phyloP scores from a whole-genome alignment of 2,797 vertebrate species.

The Dipus sagitta region DNA sequence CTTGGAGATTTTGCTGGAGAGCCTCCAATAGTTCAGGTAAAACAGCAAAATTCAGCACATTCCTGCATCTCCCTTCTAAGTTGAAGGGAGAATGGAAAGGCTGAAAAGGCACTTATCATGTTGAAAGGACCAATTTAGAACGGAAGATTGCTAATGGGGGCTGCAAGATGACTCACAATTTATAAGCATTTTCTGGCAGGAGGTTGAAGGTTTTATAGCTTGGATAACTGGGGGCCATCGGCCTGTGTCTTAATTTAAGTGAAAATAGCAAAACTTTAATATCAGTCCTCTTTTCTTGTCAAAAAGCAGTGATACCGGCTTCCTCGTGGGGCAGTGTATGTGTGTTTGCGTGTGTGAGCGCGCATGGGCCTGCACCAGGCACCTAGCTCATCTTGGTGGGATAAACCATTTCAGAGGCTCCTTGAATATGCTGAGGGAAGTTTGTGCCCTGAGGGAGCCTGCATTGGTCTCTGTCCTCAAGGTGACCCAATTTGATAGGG shows the following conservation, averaged over 20 bases:
- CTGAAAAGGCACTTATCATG: slow-evolving; percentile 56
- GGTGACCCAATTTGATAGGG: background rate
- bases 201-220: slow-evolving; percentile 63
- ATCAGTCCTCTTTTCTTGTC: slow-evolving; percentile 41
- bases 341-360: background rate
- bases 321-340: background rate
- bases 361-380: background rate
- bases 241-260: slow-evolving; percentile 55
- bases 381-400: background rate
- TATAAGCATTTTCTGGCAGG: slow-evolving; percentile 57
- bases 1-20: background rate
- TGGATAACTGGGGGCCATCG: background rate
- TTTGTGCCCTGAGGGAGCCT: background rate
- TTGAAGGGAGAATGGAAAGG: background rate
- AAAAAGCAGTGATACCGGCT: slow-evolving; percentile 54
- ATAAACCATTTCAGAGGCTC: background rate
- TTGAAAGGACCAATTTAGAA: slow-evolving; percentile 65
- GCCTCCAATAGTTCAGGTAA: background rate
- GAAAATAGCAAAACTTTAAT: slow-evolving; percentile 50
- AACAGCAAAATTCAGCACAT: slow-evolving; percentile 25
- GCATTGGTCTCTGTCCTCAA: background rate
- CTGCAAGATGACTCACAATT: slow-evolving; percentile 60
- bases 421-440: background rate
- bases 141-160: slow-evolving; percentile 56
- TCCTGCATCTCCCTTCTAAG: slow-evolving; percentile 18